Percentiles rank a stretch among this genome's conserved stretches.
These are phyloP conservation scores for Symphodus melops DNA, from an alignment of 2,113 vertebrate species.

Conservation along the genomic window DNA sequence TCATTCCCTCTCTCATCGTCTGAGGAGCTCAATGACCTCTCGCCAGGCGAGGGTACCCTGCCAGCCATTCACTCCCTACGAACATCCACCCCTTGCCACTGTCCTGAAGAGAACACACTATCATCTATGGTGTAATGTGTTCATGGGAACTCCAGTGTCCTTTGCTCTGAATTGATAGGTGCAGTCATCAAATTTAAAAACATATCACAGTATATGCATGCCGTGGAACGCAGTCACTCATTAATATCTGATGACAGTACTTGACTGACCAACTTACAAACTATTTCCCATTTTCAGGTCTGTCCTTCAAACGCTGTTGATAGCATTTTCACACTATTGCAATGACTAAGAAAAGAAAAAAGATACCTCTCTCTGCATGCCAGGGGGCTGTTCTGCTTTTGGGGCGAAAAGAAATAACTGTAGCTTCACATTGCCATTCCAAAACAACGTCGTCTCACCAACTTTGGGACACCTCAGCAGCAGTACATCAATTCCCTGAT, in stretches of 20 bases:
- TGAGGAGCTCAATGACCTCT: constrained; percentile 96
- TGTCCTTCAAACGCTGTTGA: constrained; percentile 67
- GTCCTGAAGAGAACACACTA: constrained; percentile 84
- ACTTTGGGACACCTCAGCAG: constrained; percentile 55
- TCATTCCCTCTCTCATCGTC: constrained; percentile 98
- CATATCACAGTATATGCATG: constrained; percentile 82
- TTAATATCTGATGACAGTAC: constrained; percentile 55
- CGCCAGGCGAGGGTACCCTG: constrained; percentile 87
- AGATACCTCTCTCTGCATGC: constrained; percentile 81
- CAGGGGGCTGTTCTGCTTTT: constrained; percentile 79
- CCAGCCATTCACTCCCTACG: constrained; percentile 87
- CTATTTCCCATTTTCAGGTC: constrained; percentile 76
- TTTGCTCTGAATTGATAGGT: constrained; percentile 46
- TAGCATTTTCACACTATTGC: constrained; percentile 80
- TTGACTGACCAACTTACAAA: constrained; percentile 50
- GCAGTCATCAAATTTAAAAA: constrained; percentile 66
- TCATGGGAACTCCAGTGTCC: constrained; percentile 31
- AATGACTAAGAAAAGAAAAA: constrained; percentile 71
- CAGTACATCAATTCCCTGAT: constrained; percentile 58
- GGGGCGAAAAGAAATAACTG: constrained; percentile 74
- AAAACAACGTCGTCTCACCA: constrained; percentile 65
- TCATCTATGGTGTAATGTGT: constrained; percentile 81
- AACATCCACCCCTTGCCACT: constrained; percentile 91
- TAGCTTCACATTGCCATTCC: constrained; percentile 79
- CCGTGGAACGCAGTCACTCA: constrained; percentile 77